Evolutionary conservation across 2,113 vertebrate species (phyloP).

Genomic region (Porphyrio hochstetteri): DNA sequence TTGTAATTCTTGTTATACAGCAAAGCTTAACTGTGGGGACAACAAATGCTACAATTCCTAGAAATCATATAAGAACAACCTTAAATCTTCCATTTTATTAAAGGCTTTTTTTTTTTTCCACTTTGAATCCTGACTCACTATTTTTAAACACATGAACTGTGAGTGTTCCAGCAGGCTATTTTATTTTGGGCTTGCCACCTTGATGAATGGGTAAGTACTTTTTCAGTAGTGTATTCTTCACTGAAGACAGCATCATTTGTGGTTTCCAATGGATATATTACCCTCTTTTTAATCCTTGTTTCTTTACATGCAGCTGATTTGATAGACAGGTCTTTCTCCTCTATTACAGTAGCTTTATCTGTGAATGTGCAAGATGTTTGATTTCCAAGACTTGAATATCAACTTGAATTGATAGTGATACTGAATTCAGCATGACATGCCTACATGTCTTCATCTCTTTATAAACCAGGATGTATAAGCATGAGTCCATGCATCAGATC

Average conservation of each 20-base stretch:
- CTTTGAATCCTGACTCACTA: background rate
- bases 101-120: background rate
- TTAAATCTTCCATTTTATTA: background rate
- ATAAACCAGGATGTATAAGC: background rate
- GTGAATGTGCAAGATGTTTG: background rate
- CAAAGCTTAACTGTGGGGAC: background rate
- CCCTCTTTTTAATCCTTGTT: background rate
- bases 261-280: background rate
- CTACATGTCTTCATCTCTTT: background rate
- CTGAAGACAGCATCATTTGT: background rate
- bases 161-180: background rate
- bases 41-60: background rate
- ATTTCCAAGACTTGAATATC: background rate
- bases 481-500: background rate
- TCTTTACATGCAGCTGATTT: background rate
- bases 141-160: background rate
- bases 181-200: background rate
- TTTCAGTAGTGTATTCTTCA: background rate
- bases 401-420: background rate
- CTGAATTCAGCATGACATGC: background rate
- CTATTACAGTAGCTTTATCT: background rate
- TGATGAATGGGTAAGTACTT: background rate
- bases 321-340: background rate
- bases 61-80: background rate
- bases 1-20: background rate